Conservation (phyloP, 2,888 invertebrate species). For the Mantis religiosa region DNA sequence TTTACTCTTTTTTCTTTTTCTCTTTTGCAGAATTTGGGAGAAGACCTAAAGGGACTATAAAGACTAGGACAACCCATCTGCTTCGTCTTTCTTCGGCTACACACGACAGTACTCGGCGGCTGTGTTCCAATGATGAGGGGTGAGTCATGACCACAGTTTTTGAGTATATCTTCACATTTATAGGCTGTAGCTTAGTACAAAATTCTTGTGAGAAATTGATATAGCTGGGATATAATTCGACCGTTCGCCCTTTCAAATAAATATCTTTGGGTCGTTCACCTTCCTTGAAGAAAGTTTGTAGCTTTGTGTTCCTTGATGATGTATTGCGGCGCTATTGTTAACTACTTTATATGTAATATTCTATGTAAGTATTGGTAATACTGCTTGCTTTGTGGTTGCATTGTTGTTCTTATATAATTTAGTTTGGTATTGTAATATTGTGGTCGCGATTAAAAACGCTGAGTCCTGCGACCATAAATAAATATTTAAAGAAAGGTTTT, state of each 20-base stretch:
- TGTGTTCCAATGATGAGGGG: neutral
- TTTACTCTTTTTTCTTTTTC: neutral
- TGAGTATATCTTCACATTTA: neutral
- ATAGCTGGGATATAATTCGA: neutral
- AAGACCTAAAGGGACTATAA: neutral
- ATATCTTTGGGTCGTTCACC: neutral
- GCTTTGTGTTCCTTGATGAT: no score
- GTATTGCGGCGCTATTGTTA: no score
- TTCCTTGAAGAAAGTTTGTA: neutral
- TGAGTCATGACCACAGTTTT: neutral
- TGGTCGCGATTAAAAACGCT: no score
- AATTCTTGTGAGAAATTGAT: neutral
- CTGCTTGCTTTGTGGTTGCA: no score
- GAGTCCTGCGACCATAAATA: no score
- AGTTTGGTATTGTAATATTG: no score
- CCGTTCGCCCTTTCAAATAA: neutral
- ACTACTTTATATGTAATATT: no score
- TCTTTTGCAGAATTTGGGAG: neutral
- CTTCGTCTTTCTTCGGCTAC: neutral
- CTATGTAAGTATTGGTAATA: no score
- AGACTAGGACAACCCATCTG: neutral
- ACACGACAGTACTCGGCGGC: neutral
- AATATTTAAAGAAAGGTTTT: no score
- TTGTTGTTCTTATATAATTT: no score
- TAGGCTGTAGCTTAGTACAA: neutral